Conservation (phyloP, 2,113 vertebrate genomes). For the Dasyprocta punctata region DNA sequence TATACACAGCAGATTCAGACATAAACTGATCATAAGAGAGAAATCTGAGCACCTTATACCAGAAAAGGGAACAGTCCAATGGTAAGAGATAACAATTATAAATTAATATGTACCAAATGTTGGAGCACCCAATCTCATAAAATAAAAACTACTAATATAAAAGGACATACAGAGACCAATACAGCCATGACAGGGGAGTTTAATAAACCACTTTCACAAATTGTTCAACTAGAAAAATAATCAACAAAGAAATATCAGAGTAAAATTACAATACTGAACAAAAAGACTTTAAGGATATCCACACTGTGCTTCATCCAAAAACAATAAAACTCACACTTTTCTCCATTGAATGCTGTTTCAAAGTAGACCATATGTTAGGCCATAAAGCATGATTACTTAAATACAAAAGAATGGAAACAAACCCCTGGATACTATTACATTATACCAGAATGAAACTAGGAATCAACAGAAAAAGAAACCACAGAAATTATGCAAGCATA, state of each 20-base stretch:
- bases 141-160: background rate
- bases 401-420: background rate
- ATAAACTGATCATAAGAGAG: background rate
- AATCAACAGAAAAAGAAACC: background rate
- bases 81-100: too few species aligned
- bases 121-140: background rate
- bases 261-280: background rate
- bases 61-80: too few species aligned
- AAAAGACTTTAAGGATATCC: background rate
- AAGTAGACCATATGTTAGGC: background rate
- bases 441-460: background rate
- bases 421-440: background rate
- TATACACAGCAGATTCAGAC: background rate
- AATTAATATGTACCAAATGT: background rate
- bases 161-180: background rate
- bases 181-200: background rate
- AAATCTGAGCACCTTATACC: background rate
- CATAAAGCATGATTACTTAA: background rate
- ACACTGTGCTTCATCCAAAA: background rate
- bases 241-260: background rate
- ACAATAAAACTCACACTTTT: background rate
- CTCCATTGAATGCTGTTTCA: background rate
- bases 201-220: background rate
- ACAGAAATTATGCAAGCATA: background rate
- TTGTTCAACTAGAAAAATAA: background rate